A percentile compares a stretch with the other conserved stretches of the same genome.
phyloP scores from a whole-genome alignment of 2,797 vertebrate species.

The Pelochelys cantorii region DNA sequence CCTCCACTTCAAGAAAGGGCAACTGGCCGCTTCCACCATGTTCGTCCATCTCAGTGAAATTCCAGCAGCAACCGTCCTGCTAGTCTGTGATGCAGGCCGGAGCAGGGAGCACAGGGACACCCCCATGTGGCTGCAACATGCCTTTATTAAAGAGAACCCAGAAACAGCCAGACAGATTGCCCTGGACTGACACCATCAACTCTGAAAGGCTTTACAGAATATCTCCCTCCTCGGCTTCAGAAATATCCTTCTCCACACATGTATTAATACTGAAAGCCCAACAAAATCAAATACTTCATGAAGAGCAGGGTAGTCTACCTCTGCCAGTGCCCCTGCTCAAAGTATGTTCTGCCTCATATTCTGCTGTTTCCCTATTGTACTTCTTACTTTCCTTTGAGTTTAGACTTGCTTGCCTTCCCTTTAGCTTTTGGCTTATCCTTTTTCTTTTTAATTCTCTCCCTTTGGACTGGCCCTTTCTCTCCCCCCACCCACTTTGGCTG shows the following conservation, averaged over 20 bases:
- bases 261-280: background rate
- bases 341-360: background rate
- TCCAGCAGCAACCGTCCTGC: background rate
- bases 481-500: too few relatives aligned
- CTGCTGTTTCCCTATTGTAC: background rate
- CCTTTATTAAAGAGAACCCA: background rate
- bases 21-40: background rate
- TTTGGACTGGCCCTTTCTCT: background rate
- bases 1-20: rapidly evolving
- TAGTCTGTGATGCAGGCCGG: background rate
- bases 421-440: background rate
- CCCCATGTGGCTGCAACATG: background rate
- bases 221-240: background rate
- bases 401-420: background rate
- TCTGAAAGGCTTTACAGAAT: background rate
- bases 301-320: too few relatives aligned
- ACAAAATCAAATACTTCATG: rapidly evolving
- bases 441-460: background rate
- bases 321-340: background rate
- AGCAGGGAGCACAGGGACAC: background rate
- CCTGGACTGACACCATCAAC: background rate
- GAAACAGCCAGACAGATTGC: background rate
- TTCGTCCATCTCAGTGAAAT: background rate
- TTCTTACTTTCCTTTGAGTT: background rate
- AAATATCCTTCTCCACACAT: background rate